phyloP scores from a whole-genome alignment of 2,797 vertebrate species.

The Sebastes matsubarae region DNA sequence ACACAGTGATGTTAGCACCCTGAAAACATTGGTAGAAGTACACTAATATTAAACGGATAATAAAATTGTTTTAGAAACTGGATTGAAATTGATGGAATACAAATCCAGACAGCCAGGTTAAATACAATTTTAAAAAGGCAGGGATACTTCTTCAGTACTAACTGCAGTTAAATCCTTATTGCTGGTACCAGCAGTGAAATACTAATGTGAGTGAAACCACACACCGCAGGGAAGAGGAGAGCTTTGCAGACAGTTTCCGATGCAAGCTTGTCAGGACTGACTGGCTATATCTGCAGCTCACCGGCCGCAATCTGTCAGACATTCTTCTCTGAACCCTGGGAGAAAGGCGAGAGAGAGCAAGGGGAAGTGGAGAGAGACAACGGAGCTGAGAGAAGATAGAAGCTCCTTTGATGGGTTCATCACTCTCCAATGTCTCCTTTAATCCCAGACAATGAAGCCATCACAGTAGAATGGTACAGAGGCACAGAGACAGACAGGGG shows the following conservation, averaged over 20 bases:
- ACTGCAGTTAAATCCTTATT: neutral
- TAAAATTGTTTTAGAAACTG: neutral
- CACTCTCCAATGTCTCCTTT: conserved; percentile 28
- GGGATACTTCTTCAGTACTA: neutral
- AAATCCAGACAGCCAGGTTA: neutral
- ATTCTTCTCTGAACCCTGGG: neutral
- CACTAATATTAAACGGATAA: neutral
- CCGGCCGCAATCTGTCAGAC: neutral
- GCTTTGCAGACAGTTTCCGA: neutral
- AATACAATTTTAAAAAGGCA: neutral
- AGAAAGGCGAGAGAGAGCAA: neutral
- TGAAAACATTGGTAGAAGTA: neutral
- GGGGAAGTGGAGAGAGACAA: neutral
- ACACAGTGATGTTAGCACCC: neutral
- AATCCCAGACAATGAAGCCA: conserved; percentile 42
- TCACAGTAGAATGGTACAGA: neutral
- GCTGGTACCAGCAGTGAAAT: neutral
- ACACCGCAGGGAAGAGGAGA: neutral
- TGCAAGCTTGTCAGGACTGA: conserved; percentile 13
- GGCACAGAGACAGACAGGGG: neutral
- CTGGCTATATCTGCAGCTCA: neutral
- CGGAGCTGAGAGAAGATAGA: neutral
- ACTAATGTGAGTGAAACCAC: neutral
- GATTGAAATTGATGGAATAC: neutral
- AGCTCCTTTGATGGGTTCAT: conserved; percentile 28